phyloP scores from a whole-genome alignment of 2,797 vertebrate genomes.

The Amphiprion clarkii region DNA sequence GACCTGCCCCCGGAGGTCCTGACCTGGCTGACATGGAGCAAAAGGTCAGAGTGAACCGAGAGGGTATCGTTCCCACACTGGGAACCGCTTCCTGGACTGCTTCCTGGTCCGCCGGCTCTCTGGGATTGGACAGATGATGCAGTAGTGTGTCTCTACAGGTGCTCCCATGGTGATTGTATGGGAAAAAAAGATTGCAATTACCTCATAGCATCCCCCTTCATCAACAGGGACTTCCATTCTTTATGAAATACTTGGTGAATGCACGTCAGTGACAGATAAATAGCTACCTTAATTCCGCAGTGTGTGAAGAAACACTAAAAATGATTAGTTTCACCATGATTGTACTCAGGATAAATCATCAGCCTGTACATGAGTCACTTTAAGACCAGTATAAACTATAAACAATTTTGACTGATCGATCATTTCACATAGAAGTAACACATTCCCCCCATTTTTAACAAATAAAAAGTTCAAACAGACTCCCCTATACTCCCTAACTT shows the following conservation, averaged over 20 bases:
- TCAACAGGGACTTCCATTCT: background rate
- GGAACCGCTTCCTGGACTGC: constrained; percentile 7
- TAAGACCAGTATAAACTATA: no score
- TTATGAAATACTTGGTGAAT: constrained; percentile 6
- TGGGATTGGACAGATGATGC: background rate
- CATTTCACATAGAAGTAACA: no score
- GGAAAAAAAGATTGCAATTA: background rate
- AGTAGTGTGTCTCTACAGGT: background rate
- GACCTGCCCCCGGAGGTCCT: constrained; percentile 48
- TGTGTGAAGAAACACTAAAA: background rate
- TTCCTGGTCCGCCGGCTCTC: constrained; percentile 18
- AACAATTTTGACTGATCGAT: no score
- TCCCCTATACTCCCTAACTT: no score
- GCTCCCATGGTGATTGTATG: background rate
- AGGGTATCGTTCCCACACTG: constrained; percentile 55
- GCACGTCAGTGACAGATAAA: background rate
- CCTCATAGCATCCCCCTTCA: background rate
- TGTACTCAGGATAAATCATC: background rate
- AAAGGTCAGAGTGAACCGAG: constrained; percentile 60
- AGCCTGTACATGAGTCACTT: no score
- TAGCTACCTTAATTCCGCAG: background rate
- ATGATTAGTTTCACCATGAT: background rate
- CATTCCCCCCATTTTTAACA: no score
- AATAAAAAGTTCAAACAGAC: no score
- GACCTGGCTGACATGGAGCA: constrained; percentile 32